phyloP scores from a whole-genome alignment of 2,113 vertebrate genomes.

The Ochotona princeps region DNA sequence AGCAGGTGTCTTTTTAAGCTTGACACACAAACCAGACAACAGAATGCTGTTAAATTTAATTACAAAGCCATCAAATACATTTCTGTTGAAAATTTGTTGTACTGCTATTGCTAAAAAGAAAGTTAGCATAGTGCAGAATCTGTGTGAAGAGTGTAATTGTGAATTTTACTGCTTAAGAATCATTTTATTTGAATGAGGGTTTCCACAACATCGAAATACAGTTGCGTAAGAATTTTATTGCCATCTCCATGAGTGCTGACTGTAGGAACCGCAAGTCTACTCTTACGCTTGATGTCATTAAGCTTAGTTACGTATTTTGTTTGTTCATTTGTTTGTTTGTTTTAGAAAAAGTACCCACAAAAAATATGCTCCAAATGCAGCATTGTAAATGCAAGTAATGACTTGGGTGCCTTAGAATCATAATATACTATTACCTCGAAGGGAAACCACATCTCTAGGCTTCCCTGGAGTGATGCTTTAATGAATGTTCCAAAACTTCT shows the following conservation, averaged over 20 bases:
- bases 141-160: not conserved
- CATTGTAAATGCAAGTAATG: not conserved
- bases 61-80: not conserved
- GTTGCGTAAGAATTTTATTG: not conserved
- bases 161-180: not conserved
- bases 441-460: not conserved
- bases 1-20: not conserved
- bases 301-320: not conserved
- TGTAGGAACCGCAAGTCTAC: not conserved
- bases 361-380: not conserved
- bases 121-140: too few relatives aligned
- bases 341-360: not conserved
- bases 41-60: not conserved
- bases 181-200: not conserved
- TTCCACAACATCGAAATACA: not conserved
- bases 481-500: not conserved
- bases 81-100: constrained; percentile 3
- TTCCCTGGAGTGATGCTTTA: not conserved
- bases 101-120: not conserved
- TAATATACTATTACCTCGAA: not conserved
- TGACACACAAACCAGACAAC: not conserved
- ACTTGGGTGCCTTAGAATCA: not conserved
- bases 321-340: not conserved
- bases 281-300: not conserved
- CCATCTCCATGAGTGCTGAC: not conserved